Evolutionary conservation across 2,797 vertebrate genomes (phyloP).

Genomic region (Rhinoraja longicauda): DNA sequence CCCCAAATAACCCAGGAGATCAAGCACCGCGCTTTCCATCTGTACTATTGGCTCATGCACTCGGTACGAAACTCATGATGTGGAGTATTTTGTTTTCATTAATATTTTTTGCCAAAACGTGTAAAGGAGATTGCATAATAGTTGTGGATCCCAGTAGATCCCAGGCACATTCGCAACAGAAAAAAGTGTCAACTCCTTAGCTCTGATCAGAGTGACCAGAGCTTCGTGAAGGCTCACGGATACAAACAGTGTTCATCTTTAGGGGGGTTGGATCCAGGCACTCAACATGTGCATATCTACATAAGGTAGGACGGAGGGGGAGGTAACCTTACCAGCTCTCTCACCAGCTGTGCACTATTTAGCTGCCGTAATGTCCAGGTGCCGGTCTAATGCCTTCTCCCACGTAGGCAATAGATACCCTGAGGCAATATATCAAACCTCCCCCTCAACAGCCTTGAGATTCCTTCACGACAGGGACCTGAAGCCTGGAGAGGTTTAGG

Average conservation of each 20-base stretch:
- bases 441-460: neutral
- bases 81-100: neutral
- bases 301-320: conserved; percentile 7
- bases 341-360: conserved; percentile 24
- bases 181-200: neutral
- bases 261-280: neutral
- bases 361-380: conserved; percentile 7
- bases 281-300: conserved; percentile 4
- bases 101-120: neutral
- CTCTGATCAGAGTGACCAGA: neutral
- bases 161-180: neutral
- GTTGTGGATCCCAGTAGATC: neutral
- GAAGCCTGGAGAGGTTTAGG: neutral
- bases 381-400: conserved; percentile 19
- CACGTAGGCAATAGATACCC: conserved; percentile 1
- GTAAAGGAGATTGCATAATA: neutral
- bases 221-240: neutral
- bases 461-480: neutral
- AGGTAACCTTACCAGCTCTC: neutral
- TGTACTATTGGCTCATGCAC: neutral
- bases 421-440: neutral
- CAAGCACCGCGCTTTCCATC: neutral
- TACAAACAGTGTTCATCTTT: conserved; percentile 10
- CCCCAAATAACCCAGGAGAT: neutral
- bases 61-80: neutral